phyloP scores from a whole-genome alignment of 2,888 invertebrate species.

The Salpingus planirostris region DNA sequence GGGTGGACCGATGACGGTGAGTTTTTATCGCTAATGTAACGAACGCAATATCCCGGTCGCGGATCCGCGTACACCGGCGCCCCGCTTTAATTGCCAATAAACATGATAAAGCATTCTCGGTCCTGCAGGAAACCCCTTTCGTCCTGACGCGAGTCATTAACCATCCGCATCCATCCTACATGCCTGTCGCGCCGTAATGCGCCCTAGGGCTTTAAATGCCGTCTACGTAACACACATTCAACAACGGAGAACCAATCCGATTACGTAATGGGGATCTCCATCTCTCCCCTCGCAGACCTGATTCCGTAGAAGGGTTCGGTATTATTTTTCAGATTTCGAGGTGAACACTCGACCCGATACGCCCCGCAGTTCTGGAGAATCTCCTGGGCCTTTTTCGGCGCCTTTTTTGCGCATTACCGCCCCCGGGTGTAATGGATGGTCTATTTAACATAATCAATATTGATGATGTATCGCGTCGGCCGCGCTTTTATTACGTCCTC shows the following conservation, averaged over 20 bases:
- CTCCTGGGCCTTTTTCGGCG: no score
- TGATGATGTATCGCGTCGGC: constrained; percentile 9
- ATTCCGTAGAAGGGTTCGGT: no score
- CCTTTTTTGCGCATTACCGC: no score
- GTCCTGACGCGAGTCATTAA: constrained; percentile 13
- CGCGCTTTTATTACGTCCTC: not conserved
- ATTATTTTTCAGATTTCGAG: no score
- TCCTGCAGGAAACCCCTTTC: constrained; percentile 13
- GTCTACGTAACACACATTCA: constrained; percentile 8
- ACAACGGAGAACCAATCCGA: constrained; percentile 11
- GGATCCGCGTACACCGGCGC: constrained; percentile 10
- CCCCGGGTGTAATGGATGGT: constrained; percentile 8
- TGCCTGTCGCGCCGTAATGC: constrained; percentile 11
- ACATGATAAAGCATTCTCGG: constrained; percentile 19
- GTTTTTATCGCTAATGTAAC: no score
- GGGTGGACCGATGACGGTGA: no score
- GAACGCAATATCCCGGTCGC: not conserved
- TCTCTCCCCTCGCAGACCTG: no score
- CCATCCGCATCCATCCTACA: constrained; percentile 12
- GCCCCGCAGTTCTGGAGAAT: no score
- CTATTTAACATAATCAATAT: constrained; percentile 15
- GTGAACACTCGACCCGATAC: no score
- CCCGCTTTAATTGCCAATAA: constrained; percentile 20
- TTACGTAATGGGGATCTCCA: constrained; percentile 11
- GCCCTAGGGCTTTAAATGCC: constrained; percentile 8